Percentiles rank a stretch among this genome's conserved stretches.
These are phyloP conservation scores for Drosophila watanabei DNA, from an alignment of 1,140 invertebrate species.

Conservation along the genomic window DNA sequence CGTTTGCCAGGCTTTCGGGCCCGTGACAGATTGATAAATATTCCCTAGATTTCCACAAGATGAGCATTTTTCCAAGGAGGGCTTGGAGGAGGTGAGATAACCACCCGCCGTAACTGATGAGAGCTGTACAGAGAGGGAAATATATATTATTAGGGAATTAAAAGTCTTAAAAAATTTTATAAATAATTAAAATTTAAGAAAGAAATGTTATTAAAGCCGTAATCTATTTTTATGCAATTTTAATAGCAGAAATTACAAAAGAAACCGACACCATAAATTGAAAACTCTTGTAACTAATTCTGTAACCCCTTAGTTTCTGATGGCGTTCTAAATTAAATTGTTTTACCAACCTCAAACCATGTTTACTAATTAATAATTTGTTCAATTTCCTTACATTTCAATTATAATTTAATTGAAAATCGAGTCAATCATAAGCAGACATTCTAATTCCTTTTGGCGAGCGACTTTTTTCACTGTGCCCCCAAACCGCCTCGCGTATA, in stretches of 20 bases:
- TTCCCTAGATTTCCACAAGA: slow-evolving; percentile 31
- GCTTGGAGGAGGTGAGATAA: slow-evolving; percentile 8
- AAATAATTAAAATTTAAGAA: background rate
- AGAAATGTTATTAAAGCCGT: fast-evolving
- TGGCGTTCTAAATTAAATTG: background rate
- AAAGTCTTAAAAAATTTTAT: background rate
- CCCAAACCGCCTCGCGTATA: slow-evolving; percentile 42
- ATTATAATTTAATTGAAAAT: slow-evolving; percentile 22
- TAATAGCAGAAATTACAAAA: too few relatives aligned
- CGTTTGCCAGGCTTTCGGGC: slow-evolving; percentile 13
- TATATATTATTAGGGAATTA: background rate
- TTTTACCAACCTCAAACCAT: too few relatives aligned
- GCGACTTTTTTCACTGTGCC: slow-evolving; percentile 40
- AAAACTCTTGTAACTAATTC: too few relatives aligned
- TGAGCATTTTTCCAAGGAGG: slow-evolving; percentile 14
- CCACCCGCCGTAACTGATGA: slow-evolving; percentile 60
- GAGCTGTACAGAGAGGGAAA: slow-evolving; percentile 21
- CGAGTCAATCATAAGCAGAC: slow-evolving; percentile 1
- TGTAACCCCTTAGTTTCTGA: background rate
- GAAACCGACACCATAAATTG: too few relatives aligned
- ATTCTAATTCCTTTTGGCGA: slow-evolving; percentile 12
- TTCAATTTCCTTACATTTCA: background rate
- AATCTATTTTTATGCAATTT: background rate
- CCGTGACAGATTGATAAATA: slow-evolving; percentile 79
- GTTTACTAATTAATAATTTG: background rate